phyloP scores from a whole-genome alignment of 35 echinoderm and acorn worm species.

The Hemicentrotus pulcherrimus region DNA sequence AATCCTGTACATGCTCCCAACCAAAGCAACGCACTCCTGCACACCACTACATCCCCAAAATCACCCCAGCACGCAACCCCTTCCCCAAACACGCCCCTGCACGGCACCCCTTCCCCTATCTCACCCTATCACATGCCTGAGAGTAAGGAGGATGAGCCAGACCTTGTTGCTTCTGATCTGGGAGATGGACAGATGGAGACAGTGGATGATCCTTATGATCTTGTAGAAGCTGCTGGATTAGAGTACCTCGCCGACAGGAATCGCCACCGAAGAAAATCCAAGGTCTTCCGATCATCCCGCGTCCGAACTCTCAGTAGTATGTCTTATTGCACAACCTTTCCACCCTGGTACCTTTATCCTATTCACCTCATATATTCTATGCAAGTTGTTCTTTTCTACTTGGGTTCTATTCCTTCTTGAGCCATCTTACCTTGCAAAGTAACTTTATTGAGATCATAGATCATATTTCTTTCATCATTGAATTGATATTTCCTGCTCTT shows the following conservation, averaged over 20 bases:
- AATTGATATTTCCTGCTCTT: neutral
- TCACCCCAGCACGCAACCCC: neutral
- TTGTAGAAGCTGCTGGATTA: constrained; percentile 29
- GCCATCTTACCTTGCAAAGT: neutral
- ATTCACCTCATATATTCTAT: neutral
- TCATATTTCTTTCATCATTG: neutral
- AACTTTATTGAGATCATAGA: neutral
- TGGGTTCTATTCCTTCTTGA: neutral
- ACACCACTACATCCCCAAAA: neutral
- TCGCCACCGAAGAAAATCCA: constrained; percentile 41
- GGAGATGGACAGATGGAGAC: neutral
- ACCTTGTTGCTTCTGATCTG: neutral
- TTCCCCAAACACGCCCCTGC: neutral
- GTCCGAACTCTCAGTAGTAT: constrained; percentile 64
- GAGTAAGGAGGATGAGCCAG: constrained; percentile 12
- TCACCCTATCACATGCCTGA: neutral
- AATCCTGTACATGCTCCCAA: neutral
- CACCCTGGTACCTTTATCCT: neutral
- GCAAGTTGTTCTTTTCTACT: neutral
- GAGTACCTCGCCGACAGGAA: neutral
- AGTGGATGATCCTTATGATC: neutral
- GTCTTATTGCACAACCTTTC: neutral
- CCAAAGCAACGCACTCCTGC: neutral
- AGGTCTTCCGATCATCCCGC: constrained; percentile 52
- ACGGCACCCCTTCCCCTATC: neutral